These are phyloP conservation scores for Syrphus vitripennis DNA, from an alignment of 2,888 invertebrate genomes.

Conservation along the genomic window DNA sequence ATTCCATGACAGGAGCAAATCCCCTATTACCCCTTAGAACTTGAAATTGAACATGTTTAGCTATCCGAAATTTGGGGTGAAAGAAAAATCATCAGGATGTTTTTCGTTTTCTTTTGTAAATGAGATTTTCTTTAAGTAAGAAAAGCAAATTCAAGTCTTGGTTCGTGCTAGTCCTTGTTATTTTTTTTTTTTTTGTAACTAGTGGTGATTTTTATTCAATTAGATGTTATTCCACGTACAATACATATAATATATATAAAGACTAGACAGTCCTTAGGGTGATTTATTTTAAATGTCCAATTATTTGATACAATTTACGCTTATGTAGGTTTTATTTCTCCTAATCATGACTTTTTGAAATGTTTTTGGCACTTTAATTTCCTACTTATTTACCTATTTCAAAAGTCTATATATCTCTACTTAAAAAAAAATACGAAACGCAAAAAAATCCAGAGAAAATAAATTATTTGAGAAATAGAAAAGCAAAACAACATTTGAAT, in stretches of 20 bases:
- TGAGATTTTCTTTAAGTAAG: too few relatives aligned
- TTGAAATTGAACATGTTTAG: conserved; percentile 9
- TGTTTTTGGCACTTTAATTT: background rate
- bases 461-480: background rate
- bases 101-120: background rate
- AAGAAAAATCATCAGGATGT: background rate
- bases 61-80: too few relatives aligned
- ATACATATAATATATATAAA: too few relatives aligned
- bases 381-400: background rate
- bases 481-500: background rate
- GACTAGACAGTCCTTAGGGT: conserved; percentile 32
- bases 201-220: conserved; percentile 48
- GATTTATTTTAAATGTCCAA: conserved; percentile 24
- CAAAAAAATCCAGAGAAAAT: background rate
- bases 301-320: background rate
- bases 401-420: too few relatives aligned
- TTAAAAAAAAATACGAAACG: background rate
- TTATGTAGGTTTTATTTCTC: too few relatives aligned
- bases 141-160: conserved; percentile 27
- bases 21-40: conserved; percentile 7
- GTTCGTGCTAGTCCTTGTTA: background rate
- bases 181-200: conserved; percentile 15
- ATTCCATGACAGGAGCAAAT: conserved; percentile 36
- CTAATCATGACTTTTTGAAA: background rate
- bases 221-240: background rate